Evolutionary conservation across 2,113 vertebrate species (phyloP), one percentile per base, ranked within the genome.

Genomic region (Pipa parva): DNA sequence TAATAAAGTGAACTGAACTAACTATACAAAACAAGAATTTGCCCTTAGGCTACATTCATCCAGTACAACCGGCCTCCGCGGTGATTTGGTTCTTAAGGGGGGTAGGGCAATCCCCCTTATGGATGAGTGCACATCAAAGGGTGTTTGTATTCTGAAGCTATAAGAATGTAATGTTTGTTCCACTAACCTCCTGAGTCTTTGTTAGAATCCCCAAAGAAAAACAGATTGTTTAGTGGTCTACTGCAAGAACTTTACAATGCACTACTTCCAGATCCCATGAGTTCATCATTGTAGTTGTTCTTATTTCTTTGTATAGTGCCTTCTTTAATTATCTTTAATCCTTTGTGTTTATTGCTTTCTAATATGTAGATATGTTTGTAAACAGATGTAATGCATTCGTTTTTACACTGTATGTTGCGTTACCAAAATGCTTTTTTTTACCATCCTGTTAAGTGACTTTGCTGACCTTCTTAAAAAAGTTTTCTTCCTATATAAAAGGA

Each of bases 131-230:
- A 58, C 54, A 49, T 58, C 55, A 66, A 65, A 65, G 11, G 21
- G 55, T 64, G 22, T 67, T 58, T 56, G 54, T 66, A 58, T 59
- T 50, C 54, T 67, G 21, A 46, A 50, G 45, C 42, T 37, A 66
- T 48, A 58, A 58, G 42, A 33, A 31, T 50, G 28, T 58, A 48
- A 31, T 49, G 42, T 36, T 67, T 67, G 39, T 58, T 67, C 33
- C 54, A 67, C 51, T 15, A 29, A 46, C 36, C 51, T 31, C 51
- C 18, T 55, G 36, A 36, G 45, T 37, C 48, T 67, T 58, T 63
- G 46, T 58, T 49, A 48, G 64, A 2, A 58, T 49, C 52, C 20
- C 18, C 26, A 20, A 58, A 66, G 39, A 33, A 24, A 65, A 46
- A 65, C 31, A 39, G 31, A 54, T 54, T 63, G 27, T 39, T 58